Evolutionary conservation across 2,113 vertebrate genomes (phyloP).

Genomic region (Riparia riparia): DNA sequence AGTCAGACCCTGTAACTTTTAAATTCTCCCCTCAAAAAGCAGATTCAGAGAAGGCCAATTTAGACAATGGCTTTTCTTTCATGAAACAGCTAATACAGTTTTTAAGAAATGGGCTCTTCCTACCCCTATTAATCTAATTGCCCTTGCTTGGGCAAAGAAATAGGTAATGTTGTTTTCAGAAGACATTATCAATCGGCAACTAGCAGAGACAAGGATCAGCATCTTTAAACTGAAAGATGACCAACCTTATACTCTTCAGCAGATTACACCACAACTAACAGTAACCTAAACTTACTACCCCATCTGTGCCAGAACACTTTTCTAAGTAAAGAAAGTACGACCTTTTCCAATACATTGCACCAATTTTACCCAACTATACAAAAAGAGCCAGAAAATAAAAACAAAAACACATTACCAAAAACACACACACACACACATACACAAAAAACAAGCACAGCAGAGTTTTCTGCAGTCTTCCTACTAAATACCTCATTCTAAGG

Average conservation of each 20-base stretch:
- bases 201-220: background rate
- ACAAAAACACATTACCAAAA: background rate
- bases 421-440: no score
- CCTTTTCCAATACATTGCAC: background rate
- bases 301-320: background rate
- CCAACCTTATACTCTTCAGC: background rate
- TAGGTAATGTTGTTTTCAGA: background rate
- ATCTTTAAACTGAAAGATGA: background rate
- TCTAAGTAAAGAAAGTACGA: background rate
- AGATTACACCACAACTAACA: background rate
- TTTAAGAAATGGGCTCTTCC: background rate
- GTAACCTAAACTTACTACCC: background rate
- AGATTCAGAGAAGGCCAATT: background rate
- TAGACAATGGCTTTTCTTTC: background rate
- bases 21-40: background rate
- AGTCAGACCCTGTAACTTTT: background rate
- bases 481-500: background rate
- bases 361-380: background rate
- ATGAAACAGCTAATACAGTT: background rate
- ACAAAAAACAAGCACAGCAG: background rate
- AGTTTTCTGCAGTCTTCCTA: background rate
- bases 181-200: background rate
- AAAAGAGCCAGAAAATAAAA: background rate
- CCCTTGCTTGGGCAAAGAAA: background rate
- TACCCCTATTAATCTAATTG: background rate